These are phyloP conservation scores for Escarpia spicata DNA, from an alignment of 2,888 invertebrate species.

Conservation along the genomic window DNA sequence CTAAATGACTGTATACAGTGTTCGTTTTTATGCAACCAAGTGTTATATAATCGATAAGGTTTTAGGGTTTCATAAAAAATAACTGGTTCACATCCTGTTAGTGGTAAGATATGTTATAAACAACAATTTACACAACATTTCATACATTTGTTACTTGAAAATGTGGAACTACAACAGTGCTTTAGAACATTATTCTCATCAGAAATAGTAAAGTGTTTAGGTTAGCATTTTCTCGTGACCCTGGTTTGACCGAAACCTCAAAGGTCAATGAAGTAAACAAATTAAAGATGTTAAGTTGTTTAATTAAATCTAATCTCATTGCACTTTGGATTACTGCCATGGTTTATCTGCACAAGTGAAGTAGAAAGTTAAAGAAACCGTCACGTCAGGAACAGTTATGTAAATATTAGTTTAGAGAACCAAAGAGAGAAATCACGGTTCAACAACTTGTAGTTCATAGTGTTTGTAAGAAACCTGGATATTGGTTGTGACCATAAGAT, in stretches of 20 bases:
- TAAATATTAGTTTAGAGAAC: background rate
- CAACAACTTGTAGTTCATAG: background rate
- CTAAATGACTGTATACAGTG: no score
- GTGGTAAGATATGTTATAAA: no score
- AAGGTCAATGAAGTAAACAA: slow-evolving; percentile 14
- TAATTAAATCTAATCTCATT: background rate
- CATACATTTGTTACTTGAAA: no score
- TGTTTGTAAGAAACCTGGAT: background rate
- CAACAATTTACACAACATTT: no score
- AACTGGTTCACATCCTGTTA: no score
- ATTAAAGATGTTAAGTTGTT: background rate
- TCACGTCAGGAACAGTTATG: background rate
- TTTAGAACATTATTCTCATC: background rate
- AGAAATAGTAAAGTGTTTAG: background rate
- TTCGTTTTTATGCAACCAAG: no score
- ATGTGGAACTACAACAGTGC: background rate
- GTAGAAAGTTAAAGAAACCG: background rate
- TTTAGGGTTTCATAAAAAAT: no score
- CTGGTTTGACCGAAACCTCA: background rate
- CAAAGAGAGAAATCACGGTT: background rate
- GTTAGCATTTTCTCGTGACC: background rate
- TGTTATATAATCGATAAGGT: no score
- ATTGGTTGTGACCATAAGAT: background rate
- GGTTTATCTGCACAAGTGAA: background rate
- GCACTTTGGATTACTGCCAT: background rate